phyloP scores from a whole-genome alignment of 2,113 vertebrate species.

The Numida meleagris region DNA sequence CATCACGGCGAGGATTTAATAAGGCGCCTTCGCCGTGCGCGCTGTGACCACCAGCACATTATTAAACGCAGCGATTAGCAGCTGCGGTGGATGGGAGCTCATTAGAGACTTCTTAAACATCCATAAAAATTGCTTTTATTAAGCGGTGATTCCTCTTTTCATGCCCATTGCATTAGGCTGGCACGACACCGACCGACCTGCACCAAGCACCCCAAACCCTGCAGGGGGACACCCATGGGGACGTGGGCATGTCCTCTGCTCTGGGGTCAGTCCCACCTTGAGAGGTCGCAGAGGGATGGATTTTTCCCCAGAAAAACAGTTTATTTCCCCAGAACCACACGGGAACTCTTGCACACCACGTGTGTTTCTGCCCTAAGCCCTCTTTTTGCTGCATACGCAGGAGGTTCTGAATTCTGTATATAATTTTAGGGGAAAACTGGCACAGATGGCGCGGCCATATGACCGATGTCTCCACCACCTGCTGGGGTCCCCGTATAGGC shows the following conservation, averaged over 20 bases:
- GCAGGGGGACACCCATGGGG: not conserved
- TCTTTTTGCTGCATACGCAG: rapidly evolving
- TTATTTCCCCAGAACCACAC: not conserved
- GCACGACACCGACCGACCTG: not conserved
- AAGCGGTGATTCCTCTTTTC: not conserved
- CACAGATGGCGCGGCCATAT: rapidly evolving
- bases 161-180: rapidly evolving
- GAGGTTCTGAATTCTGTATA: not conserved
- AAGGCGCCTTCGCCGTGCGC: not conserved
- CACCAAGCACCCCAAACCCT: not conserved
- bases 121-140: not conserved
- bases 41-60: not conserved
- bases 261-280: not conserved
- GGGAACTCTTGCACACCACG: not conserved
- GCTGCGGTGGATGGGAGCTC: not conserved
- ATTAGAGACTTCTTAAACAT: not conserved
- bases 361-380: not conserved
- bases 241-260: not conserved
- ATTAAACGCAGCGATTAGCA: not conserved
- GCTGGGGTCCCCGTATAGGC: not conserved
- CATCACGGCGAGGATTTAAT: not conserved
- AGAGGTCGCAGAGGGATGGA: not conserved
- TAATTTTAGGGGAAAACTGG: not conserved
- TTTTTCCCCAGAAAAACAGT: not conserved
- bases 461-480: not conserved